A percentile compares a stretch with the other conserved stretches of the same genome.
Conservation (phyloP, 2,113 vertebrate species). For the Argyrosomus japonicus region DNA sequence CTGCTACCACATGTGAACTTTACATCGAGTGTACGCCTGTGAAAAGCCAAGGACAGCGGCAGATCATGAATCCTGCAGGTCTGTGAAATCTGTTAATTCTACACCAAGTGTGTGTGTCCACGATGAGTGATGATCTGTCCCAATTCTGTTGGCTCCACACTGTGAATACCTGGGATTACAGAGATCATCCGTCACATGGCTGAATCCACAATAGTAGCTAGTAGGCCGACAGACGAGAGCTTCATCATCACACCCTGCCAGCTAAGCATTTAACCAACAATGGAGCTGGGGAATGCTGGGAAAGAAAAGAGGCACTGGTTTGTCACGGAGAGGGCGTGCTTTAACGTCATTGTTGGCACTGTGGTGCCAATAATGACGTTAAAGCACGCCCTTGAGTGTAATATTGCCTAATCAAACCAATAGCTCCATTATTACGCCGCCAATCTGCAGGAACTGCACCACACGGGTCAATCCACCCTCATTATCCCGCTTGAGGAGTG, state of each 20-base stretch:
- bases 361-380: too few relatives aligned
- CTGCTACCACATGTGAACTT: neutral
- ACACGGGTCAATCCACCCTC: neutral
- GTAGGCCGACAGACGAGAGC: neutral
- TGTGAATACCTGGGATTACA: slow-evolving; percentile 30
- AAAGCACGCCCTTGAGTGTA: too few relatives aligned
- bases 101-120: neutral
- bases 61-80: neutral
- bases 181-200: slow-evolving; percentile 35
- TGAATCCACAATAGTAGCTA: slow-evolving; percentile 7
- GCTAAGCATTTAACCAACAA: slow-evolving; percentile 3
- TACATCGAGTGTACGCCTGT: neutral
- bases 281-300: neutral
- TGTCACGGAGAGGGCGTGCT: neutral
- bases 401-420: neutral
- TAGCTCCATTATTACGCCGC: neutral
- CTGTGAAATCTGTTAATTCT: slow-evolving; percentile 24
- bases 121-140: slow-evolving; percentile 23
- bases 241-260: slow-evolving; percentile 2
- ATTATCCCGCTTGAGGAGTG: too few relatives aligned
- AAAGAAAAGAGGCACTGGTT: neutral
- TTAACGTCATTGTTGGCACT: too few relatives aligned
- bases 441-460: neutral
- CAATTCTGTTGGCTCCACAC: slow-evolving; percentile 2
- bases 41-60: too few relatives aligned